Conservation (phyloP, 2,797 vertebrate species). For the Sebastes hubbsi region DNA sequence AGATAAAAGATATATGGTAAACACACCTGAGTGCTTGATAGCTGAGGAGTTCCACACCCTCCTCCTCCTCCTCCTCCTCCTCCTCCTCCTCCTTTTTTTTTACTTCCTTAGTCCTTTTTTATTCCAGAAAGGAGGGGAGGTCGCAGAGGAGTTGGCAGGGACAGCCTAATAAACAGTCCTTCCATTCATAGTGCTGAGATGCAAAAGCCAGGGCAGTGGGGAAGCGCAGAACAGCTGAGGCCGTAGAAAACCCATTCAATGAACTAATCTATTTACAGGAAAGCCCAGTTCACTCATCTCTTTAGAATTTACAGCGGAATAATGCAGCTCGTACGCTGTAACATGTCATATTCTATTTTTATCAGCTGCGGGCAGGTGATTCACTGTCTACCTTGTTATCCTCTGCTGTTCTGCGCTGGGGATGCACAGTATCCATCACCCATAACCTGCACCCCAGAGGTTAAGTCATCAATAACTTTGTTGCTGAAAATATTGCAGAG, state of each 20-base stretch:
- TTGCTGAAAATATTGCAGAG: slow-evolving; percentile 80
- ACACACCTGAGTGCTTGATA: slow-evolving; percentile 79
- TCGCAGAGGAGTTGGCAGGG: slow-evolving; percentile 65
- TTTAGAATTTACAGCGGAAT: slow-evolving; percentile 65
- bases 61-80: slow-evolving; percentile 4
- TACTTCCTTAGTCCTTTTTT: slow-evolving; percentile 50
- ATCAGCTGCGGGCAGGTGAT: slow-evolving; percentile 82
- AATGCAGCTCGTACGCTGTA: slow-evolving; percentile 60
- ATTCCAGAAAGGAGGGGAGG: slow-evolving; percentile 49
- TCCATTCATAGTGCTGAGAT: slow-evolving; percentile 72
- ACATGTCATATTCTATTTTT: slow-evolving; percentile 84
- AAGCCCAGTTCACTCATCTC: slow-evolving; percentile 65
- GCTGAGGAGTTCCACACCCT: slow-evolving; percentile 48
- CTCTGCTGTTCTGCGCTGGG: slow-evolving; percentile 76
- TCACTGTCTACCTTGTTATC: slow-evolving; percentile 86
- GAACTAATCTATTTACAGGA: slow-evolving; percentile 75
- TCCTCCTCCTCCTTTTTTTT: slow-evolving; percentile 5
- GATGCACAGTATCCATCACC: slow-evolving; percentile 84
- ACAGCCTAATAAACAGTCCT: slow-evolving; percentile 73
- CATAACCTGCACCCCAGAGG: slow-evolving; percentile 84
- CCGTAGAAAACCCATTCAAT: slow-evolving; percentile 65
- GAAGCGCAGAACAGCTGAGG: slow-evolving; percentile 70
- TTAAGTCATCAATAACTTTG: slow-evolving; percentile 87
- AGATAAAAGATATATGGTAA: slow-evolving; percentile 84
- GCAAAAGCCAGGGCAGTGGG: slow-evolving; percentile 68